Evolutionary conservation across 2,888 invertebrate genomes (phyloP), one percentile per base, ranked within the genome.

Genomic region (Cheilosia scutellata): DNA sequence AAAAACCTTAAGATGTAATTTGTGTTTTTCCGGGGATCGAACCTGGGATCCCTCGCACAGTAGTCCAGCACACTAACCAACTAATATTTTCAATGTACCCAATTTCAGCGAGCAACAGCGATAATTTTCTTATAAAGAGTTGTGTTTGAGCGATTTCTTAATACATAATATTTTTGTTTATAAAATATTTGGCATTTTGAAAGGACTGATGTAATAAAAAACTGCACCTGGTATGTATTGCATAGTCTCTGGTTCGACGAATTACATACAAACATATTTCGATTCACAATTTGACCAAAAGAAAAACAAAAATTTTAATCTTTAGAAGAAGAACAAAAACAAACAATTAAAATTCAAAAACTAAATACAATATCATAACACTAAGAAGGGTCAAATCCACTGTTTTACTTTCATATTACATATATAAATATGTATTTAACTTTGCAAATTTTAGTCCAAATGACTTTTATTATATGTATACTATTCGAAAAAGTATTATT

Each of bases 371-470:
- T 86, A 71, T 62, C 72, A 66, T 72, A 76, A 80, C 80, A 80
- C 88, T 90, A 89, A 91, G 92, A 92, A 92, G 92, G 92, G 91
- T 92, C 91, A 90, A 92, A 92, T 92, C 92, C 92, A 92, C 92
- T 92, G 92, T 92, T 92, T 91, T 91, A 91, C 91, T 91, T 90
- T 91, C 88, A 91, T 87, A 88, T 88, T 87, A 87, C 87, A 88
- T 84, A 87, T 87, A 88, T 82, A 79, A 87, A 87, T 83, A 88
- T 78, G 76, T 87, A 83, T 77, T 79, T 78, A 78, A 82, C 86
- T 77, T 86, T 82, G 82, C 84, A 76, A 72, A 72, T 77, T 84
- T 49, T 13, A 63, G 65, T 79, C 76, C 49, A 71, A 86, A 58
- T 74, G 63, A 82, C 65, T 82, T 74, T 47, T 51, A 57, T 63